Evolutionary conservation across 1,140 invertebrate species (phyloP).

Genomic region (Dinoponera quadriceps): DNA sequence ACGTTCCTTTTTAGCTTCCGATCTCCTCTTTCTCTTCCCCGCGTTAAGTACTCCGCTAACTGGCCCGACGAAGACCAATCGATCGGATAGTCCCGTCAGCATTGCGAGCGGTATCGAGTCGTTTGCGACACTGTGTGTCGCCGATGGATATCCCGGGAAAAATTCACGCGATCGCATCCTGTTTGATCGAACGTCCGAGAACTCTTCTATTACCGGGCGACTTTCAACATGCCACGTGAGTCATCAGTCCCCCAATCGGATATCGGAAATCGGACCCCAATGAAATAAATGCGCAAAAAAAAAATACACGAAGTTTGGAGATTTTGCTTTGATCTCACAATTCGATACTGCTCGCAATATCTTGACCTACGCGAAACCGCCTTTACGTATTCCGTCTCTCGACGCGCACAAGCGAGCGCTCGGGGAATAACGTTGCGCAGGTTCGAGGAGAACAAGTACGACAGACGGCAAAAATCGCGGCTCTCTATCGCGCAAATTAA

Average conservation of each 20-base stretch:
- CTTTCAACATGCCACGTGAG: too few species aligned
- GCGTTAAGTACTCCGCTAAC: slow-evolving; percentile 34
- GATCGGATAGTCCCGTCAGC: slow-evolving; percentile 2
- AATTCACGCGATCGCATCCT: too few species aligned
- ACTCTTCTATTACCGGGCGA: too few species aligned
- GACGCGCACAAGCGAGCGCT: not conserved
- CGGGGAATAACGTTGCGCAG: not conserved
- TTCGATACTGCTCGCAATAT: slow-evolving; percentile 31
- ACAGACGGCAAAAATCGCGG: too few species aligned
- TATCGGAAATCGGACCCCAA: too few species aligned
- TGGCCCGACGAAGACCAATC: not conserved
- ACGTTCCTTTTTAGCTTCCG: not conserved
- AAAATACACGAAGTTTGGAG: too few species aligned
- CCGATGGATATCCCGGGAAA: not conserved
- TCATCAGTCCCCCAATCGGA: too few species aligned
- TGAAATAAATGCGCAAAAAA: too few species aligned
- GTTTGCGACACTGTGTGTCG: not conserved
- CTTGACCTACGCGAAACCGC: not conserved
- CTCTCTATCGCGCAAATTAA: slow-evolving; percentile 21
- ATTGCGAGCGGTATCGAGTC: slow-evolving; percentile 29
- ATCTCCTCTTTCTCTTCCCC: not conserved
- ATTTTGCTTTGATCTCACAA: not conserved
- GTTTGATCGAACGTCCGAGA: too few species aligned
- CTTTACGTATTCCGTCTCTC: not conserved
- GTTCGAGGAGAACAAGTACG: not conserved